Evolutionary conservation across 1,140 invertebrate species (phyloP).

Genomic region (Drosophila nebulosa): DNA sequence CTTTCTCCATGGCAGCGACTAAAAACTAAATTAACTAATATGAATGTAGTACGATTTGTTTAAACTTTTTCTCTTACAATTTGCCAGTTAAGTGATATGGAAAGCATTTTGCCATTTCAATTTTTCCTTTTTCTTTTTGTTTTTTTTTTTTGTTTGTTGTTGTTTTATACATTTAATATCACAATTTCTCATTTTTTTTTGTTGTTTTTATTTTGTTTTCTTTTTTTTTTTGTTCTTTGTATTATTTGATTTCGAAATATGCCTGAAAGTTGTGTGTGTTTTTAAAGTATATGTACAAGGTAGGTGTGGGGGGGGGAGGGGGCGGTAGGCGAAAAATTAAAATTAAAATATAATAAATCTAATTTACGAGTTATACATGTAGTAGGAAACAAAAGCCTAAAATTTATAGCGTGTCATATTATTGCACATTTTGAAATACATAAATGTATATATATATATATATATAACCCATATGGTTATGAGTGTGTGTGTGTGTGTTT

Average conservation of each 20-base stretch:
- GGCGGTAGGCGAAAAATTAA: constrained; percentile 50
- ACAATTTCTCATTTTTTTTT: constrained; percentile 65
- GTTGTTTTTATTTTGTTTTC: constrained; percentile 38
- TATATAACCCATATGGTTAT: constrained; percentile 29
- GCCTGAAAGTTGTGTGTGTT: constrained; percentile 13
- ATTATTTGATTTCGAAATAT: constrained; percentile 47
- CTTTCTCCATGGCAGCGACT: constrained; percentile 18
- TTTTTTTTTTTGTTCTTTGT: constrained; percentile 34
- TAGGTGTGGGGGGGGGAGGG: constrained; percentile 12
- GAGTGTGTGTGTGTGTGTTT: constrained; percentile 46
- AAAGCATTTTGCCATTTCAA: constrained; percentile 60
- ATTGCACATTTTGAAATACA: constrained; percentile 59
- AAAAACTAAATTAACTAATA: constrained; percentile 76
- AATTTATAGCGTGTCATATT: constrained; percentile 75
- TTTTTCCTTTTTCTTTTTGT: constrained; percentile 36
- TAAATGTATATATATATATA: constrained; percentile 35
- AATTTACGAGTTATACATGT: constrained; percentile 45
- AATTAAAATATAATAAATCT: constrained; percentile 49
- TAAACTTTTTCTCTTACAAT: constrained; percentile 65
- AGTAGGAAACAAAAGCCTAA: constrained; percentile 71
- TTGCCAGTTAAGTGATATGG: constrained; percentile 67
- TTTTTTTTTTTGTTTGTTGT: constrained; percentile 24
- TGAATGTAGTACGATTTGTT: constrained; percentile 66
- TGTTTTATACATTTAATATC: constrained; percentile 69
- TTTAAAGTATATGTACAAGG: constrained; percentile 13